Evolutionary conservation across 2,113 vertebrate species (phyloP).

Genomic region (Elachura formosa): DNA sequence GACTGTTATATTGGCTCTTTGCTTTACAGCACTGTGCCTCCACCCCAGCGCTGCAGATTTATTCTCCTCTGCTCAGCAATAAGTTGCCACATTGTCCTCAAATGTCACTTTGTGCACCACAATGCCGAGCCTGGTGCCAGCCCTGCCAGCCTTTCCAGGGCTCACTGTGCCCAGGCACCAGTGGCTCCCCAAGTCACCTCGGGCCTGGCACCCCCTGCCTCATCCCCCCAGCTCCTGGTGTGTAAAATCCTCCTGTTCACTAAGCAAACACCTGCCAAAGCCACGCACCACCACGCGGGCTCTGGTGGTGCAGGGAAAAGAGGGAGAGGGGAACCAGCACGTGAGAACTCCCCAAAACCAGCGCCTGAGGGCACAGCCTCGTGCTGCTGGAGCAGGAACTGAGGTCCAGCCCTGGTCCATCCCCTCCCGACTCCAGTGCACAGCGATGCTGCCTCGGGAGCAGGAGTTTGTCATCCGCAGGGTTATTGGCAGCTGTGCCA

Average conservation of each 20-base stretch:
- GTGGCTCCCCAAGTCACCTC: accelerated
- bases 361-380: not conserved
- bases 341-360: not conserved
- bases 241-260: not conserved
- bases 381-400: accelerated
- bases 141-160: not conserved
- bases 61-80: constrained; percentile 9
- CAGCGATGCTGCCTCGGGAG: accelerated
- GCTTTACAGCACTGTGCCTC: constrained; percentile 30
- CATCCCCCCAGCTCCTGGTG: accelerated
- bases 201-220: accelerated
- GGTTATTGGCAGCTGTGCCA: not conserved
- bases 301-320: not conserved
- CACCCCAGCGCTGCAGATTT: not conserved
- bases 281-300: accelerated
- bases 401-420: accelerated
- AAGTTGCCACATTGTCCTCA: not conserved
- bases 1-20: constrained; percentile 49
- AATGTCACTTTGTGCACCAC: not conserved
- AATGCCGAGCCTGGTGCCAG: not conserved
- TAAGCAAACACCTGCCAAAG: not conserved
- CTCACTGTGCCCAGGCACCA: accelerated
- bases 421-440: not conserved
- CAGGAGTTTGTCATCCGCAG: not conserved
- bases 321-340: accelerated